Conservation (phyloP, 2,888 invertebrate species). For the Apodemia mormo region DNA sequence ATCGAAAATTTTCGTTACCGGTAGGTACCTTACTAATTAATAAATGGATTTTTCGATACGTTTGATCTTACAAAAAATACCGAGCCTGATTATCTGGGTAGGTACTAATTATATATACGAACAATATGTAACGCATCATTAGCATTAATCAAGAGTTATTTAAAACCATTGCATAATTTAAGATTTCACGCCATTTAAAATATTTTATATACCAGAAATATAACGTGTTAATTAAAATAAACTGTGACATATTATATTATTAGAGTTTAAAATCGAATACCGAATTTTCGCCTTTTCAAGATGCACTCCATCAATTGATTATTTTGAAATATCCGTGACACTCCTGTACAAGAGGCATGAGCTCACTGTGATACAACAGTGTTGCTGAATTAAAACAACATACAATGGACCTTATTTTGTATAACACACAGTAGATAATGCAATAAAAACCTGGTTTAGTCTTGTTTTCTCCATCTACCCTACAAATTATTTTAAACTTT, state of each 20-base stretch:
- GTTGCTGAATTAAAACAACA: background rate
- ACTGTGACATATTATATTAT: background rate
- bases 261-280: background rate
- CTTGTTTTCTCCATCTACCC: slow-evolving; percentile 17
- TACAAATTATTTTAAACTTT: slow-evolving; percentile 2
- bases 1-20: too few relatives aligned
- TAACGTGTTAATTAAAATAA: slow-evolving; percentile 3
- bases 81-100: background rate
- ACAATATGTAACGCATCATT: background rate
- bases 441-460: too few relatives aligned
- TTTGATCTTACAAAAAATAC: too few relatives aligned
- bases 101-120: background rate
- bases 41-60: too few relatives aligned
- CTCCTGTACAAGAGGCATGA: slow-evolving; percentile 24
- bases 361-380: slow-evolving; percentile 23
- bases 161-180: slow-evolving; percentile 5
- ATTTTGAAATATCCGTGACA: slow-evolving; percentile 26
- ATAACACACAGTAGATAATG: background rate
- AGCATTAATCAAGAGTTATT: background rate
- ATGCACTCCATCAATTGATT: slow-evolving; percentile 25
- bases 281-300: background rate
- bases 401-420: background rate
- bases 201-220: background rate
- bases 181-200: slow-evolving; percentile 7
- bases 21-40: too few relatives aligned